Conservation (phyloP, 2,797 vertebrate genomes). For the Hypotaenidia okinawae region DNA sequence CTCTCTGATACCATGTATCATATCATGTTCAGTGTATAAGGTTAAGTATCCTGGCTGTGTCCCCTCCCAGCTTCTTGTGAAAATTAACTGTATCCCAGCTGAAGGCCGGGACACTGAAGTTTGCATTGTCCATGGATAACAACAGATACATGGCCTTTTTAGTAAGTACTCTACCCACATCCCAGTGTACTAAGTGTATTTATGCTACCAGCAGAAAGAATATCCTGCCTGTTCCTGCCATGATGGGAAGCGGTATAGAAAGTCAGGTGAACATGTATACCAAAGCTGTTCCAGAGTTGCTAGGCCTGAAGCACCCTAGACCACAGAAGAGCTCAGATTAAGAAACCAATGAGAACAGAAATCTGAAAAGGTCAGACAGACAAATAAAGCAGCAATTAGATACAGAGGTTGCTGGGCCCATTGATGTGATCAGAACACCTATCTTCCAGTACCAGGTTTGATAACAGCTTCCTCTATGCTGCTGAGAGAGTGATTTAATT, state of each 20-base stretch:
- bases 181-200: neutral
- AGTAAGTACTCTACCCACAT: neutral
- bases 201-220: neutral
- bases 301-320: neutral
- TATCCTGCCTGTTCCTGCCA: neutral
- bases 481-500: neutral
- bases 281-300: neutral
- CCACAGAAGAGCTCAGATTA: neutral
- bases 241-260: neutral
- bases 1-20: too few relatives aligned
- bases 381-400: neutral
- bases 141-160: neutral
- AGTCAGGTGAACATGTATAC: neutral
- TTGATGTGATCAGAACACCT: neutral
- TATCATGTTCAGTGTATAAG: too few relatives aligned
- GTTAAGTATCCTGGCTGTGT: too few relatives aligned
- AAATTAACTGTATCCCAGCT: too few relatives aligned
- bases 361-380: neutral
- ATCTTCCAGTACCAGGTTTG: neutral
- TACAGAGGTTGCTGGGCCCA: neutral
- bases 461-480: neutral
- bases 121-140: neutral
- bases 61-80: too few relatives aligned
- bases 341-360: neutral
- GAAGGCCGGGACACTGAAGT: neutral